A percentile compares a stretch with the other conserved stretches of the same genome.
Conservation (phyloP, 2,888 invertebrate species). For the Orthosia gothica region DNA sequence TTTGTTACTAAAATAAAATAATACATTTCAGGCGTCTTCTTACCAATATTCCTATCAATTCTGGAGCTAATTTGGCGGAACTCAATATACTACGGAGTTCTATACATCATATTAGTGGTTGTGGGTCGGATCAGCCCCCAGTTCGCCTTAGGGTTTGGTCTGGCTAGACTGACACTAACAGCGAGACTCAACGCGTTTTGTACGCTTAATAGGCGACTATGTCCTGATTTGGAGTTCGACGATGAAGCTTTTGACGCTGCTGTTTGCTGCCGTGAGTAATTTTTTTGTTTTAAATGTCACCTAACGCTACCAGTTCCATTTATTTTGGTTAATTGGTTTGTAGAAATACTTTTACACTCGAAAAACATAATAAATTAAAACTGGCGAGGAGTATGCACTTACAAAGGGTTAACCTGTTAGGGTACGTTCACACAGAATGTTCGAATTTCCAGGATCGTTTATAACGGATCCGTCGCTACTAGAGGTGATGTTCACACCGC, state of each 20-base stretch:
- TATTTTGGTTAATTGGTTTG: no score
- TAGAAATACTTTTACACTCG: no score
- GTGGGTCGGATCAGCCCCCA: slow-evolving; percentile 29
- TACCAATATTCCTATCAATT: slow-evolving; percentile 29
- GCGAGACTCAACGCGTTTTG: slow-evolving; percentile 54
- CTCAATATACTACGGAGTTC: background rate
- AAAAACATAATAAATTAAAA: no score
- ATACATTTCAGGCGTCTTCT: slow-evolving; percentile 41
- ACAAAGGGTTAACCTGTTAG: no score
- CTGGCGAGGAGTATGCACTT: no score
- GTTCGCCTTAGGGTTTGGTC: slow-evolving; percentile 24
- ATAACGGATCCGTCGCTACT: no score
- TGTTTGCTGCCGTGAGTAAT: slow-evolving; percentile 51
- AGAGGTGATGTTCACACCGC: no score
- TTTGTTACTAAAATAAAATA: background rate
- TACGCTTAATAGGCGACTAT: slow-evolving; percentile 27
- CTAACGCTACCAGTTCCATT: no score
- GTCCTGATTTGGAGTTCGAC: slow-evolving; percentile 33
- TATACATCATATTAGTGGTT: background rate
- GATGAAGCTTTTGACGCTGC: background rate
- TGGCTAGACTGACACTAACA: slow-evolving; percentile 12
- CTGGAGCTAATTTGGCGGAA: background rate
- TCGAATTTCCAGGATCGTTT: no score
- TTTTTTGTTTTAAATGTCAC: background rate
- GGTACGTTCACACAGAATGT: no score